phyloP scores from a whole-genome alignment of 35 echinoderm and acorn worm genomes.

The Lytechinus variegatus region DNA sequence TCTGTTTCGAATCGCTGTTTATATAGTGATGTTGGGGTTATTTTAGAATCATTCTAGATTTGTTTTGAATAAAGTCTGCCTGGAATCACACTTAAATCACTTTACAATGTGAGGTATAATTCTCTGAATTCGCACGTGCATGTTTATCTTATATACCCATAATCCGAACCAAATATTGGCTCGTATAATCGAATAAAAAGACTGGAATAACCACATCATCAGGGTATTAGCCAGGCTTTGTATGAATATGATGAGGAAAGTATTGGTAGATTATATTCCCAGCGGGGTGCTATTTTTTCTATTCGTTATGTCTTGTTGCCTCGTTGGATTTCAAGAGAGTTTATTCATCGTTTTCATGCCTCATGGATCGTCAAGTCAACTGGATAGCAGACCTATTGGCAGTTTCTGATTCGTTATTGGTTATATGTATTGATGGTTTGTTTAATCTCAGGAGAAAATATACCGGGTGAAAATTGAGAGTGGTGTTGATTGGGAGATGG shows the following conservation, averaged over 20 bases:
- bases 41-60: too few relatives aligned
- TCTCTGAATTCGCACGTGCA: background rate
- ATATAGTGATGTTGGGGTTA: too few relatives aligned
- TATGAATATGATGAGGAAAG: background rate
- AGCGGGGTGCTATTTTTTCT: background rate
- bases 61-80: too few relatives aligned
- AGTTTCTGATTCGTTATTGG: background rate
- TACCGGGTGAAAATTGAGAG: background rate
- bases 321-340: background rate
- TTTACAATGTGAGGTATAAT: background rate
- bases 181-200: background rate
- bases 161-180: background rate
- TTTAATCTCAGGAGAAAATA: background rate
- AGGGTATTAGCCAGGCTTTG: background rate
- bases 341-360: background rate
- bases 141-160: background rate
- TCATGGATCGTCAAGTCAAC: background rate
- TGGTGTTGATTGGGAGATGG: background rate
- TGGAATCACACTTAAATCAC: too few relatives aligned
- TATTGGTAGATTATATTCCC: background rate
- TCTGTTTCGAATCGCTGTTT: too few relatives aligned
- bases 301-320: background rate
- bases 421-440: background rate
- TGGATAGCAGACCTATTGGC: background rate
- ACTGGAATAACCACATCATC: background rate